phyloP scores from a whole-genome alignment of 1,140 invertebrate genomes.

The Littorina saxatilis region DNA sequence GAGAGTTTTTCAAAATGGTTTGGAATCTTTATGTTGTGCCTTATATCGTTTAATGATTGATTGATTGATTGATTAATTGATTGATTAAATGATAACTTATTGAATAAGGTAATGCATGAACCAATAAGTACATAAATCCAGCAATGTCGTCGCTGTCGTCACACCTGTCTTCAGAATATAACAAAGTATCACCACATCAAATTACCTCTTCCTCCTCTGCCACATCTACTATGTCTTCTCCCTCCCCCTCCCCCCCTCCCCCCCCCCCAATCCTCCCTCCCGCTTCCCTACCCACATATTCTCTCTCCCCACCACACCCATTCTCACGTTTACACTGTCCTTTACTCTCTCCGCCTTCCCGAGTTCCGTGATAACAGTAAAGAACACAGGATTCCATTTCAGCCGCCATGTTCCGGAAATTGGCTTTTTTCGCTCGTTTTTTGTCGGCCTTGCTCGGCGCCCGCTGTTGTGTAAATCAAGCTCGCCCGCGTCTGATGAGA shows the following conservation, averaged over 20 bases:
- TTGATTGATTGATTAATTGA: too few species aligned
- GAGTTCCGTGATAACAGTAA: conserved; percentile 9
- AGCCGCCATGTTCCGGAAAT: conserved; percentile 28
- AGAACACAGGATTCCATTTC: conserved; percentile 18
- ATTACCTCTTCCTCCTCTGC: background rate
- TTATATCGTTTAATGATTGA: too few species aligned
- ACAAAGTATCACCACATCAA: too few species aligned
- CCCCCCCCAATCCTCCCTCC: background rate
- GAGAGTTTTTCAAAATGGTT: too few species aligned
- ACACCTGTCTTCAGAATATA: too few species aligned
- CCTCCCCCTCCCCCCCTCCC: background rate
- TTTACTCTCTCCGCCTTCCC: background rate
- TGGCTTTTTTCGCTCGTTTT: conserved; percentile 18
- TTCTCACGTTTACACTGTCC: background rate
- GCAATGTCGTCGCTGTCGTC: too few species aligned
- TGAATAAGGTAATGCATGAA: too few species aligned
- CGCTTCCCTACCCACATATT: background rate
- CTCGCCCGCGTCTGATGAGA: background rate
- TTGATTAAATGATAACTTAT: too few species aligned
- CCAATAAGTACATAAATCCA: too few species aligned
- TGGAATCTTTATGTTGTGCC: too few species aligned
- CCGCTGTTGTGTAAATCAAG: background rate
- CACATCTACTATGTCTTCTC: background rate
- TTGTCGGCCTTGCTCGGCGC: background rate
- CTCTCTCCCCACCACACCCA: background rate